These are phyloP conservation scores for Actenoides lindsayi DNA, from an alignment of 2,113 vertebrate species.

Conservation along the genomic window DNA sequence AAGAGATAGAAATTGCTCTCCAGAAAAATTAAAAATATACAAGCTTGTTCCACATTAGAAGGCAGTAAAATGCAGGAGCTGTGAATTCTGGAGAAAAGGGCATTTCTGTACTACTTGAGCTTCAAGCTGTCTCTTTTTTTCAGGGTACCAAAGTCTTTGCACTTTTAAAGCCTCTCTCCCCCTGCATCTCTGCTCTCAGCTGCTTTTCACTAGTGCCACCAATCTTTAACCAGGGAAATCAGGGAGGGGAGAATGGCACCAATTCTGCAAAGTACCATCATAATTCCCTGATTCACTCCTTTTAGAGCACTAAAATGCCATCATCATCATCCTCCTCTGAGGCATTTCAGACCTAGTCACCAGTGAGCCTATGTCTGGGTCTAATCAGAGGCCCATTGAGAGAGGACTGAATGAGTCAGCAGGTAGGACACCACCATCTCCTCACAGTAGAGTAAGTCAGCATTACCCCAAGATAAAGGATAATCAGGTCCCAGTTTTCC, in stretches of 20 bases:
- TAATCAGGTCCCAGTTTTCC: not conserved
- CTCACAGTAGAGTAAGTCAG: not conserved
- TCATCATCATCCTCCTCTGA: not conserved
- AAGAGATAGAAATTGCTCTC: not conserved
- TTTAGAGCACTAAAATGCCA: not conserved
- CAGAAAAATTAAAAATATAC: not conserved
- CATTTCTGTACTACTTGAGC: not conserved
- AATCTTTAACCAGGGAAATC: not conserved
- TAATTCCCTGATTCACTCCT: not conserved
- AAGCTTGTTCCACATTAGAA: not conserved
- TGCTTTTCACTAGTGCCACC: not conserved
- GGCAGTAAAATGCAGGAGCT: not conserved
- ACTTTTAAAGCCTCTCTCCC: not conserved
- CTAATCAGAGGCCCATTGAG: not conserved
- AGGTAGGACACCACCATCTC: not conserved
- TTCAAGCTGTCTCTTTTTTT: not conserved
- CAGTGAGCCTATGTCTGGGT: accelerated
- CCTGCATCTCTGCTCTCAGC: not conserved
- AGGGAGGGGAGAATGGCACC: not conserved
- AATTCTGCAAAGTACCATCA: not conserved
- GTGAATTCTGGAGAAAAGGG: not conserved
- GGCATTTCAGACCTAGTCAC: not conserved
- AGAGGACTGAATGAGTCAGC: not conserved
- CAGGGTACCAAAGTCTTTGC: not conserved
- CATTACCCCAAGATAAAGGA: not conserved